Percentiles rank a stretch among this genome's conserved stretches.
Evolutionary conservation across 2,888 invertebrate genomes (phyloP).

Genomic region (Acheta domesticus): DNA sequence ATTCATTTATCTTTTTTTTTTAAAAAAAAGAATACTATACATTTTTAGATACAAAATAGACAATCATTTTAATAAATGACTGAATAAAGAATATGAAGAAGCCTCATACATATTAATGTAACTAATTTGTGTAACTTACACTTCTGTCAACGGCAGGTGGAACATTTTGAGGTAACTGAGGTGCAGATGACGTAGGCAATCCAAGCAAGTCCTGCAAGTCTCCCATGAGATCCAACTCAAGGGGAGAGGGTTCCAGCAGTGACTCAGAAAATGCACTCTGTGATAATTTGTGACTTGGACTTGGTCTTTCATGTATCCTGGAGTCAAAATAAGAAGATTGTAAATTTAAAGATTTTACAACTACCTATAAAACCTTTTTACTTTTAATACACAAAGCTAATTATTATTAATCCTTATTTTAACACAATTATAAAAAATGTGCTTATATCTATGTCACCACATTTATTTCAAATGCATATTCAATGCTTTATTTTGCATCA

Average conservation of each 20-base stretch:
- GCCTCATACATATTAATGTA: neutral
- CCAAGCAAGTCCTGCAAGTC: constrained; percentile 60
- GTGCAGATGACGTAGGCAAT: constrained; percentile 34
- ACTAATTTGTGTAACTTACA: constrained; percentile 34
- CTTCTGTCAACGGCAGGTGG: constrained; percentile 59
- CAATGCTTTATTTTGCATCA: too few species aligned
- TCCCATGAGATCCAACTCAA: constrained; percentile 62
- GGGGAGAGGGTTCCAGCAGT: constrained; percentile 47
- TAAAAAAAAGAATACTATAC: too few species aligned
- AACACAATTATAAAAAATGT: too few species aligned
- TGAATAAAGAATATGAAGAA: neutral
- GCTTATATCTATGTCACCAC: too few species aligned
- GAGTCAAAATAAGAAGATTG: neutral
- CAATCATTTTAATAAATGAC: too few species aligned
- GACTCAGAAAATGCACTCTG: neutral
- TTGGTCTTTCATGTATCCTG: neutral
- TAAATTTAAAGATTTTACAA: too few species aligned
- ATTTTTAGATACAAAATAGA: too few species aligned
- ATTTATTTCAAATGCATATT: too few species aligned
- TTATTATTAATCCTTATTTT: too few species aligned
- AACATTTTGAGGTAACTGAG: constrained; percentile 46
- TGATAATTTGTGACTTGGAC: neutral
- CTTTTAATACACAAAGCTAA: too few species aligned
- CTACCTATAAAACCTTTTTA: too few species aligned
- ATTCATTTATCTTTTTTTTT: too few species aligned